phyloP scores from a whole-genome alignment of 2,797 vertebrate species.

The Intellagama lesueurii region DNA sequence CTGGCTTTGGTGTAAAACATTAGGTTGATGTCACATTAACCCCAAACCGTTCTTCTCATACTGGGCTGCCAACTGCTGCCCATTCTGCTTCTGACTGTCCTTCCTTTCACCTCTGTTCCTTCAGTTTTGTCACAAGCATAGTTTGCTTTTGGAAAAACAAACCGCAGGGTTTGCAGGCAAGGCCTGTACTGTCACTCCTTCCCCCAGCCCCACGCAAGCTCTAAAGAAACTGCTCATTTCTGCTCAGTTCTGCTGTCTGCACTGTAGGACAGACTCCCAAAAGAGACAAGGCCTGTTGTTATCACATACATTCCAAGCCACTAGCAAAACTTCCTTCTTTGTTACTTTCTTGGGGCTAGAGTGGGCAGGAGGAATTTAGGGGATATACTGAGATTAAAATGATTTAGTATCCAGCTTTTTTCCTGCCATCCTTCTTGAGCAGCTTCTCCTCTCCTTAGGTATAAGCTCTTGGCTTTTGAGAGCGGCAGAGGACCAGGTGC shows the following conservation, averaged over 20 bases:
- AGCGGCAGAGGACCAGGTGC: neutral
- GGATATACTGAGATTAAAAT: neutral
- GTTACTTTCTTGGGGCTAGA: neutral
- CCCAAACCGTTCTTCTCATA: neutral
- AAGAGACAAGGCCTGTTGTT: neutral
- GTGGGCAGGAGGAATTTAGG: neutral
- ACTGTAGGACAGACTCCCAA: neutral
- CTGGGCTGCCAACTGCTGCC: neutral
- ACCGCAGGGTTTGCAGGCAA: slow-evolving; percentile 29
- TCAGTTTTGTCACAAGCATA: neutral
- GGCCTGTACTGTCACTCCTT: slow-evolving; percentile 4
- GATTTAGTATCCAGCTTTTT: neutral
- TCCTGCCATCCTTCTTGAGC: neutral
- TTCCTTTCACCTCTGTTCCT: neutral
- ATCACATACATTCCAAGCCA: neutral
- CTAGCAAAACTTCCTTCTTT: neutral
- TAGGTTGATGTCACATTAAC: neutral
- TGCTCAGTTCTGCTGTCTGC: neutral
- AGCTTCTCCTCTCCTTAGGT: neutral
- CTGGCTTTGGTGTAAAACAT: slow-evolving; percentile 47
- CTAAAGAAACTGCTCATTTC: neutral
- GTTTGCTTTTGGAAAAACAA: neutral
- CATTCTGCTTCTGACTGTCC: rapidly evolving
- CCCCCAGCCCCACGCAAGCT: neutral
- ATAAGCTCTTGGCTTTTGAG: neutral